These are phyloP conservation scores for Noctua janthe DNA, from an alignment of 2,888 invertebrate genomes.

Conservation along the genomic window DNA sequence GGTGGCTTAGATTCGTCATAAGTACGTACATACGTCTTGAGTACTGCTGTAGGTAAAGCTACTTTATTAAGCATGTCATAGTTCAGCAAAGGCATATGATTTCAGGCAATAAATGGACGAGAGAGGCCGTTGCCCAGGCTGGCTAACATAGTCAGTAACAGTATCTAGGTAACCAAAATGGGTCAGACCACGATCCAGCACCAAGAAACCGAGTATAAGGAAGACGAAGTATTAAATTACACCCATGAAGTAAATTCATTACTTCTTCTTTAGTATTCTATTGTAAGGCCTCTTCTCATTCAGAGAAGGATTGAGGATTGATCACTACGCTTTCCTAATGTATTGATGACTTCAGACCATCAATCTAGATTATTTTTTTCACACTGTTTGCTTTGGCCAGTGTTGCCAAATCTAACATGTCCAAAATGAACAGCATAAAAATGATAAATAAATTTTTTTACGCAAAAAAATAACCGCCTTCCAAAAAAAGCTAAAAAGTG, in stretches of 20 bases:
- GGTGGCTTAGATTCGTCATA: slow-evolving; percentile 34
- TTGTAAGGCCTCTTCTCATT: background rate
- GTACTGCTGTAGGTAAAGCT: background rate
- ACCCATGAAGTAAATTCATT: background rate
- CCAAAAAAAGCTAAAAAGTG: too few species aligned
- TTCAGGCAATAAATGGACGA: background rate
- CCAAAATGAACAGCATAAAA: background rate
- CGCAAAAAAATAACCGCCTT: too few species aligned
- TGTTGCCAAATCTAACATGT: background rate
- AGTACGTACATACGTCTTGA: background rate
- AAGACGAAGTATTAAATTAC: background rate
- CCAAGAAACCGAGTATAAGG: background rate
- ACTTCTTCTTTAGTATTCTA: background rate
- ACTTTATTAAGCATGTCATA: background rate
- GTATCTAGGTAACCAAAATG: too few species aligned
- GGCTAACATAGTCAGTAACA: too few species aligned
- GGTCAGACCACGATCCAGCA: background rate
- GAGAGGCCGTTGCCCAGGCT: too few species aligned
- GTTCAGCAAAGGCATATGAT: background rate
- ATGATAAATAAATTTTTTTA: too few species aligned
- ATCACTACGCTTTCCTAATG: background rate
- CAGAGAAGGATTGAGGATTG: background rate
- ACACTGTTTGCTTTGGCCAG: background rate
- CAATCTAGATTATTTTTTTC: background rate
- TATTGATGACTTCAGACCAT: background rate